Percentiles rank a stretch among this genome's conserved stretches.
phyloP scores from a whole-genome alignment of 2,797 vertebrate genomes.

The Synanceia verrucosa region DNA sequence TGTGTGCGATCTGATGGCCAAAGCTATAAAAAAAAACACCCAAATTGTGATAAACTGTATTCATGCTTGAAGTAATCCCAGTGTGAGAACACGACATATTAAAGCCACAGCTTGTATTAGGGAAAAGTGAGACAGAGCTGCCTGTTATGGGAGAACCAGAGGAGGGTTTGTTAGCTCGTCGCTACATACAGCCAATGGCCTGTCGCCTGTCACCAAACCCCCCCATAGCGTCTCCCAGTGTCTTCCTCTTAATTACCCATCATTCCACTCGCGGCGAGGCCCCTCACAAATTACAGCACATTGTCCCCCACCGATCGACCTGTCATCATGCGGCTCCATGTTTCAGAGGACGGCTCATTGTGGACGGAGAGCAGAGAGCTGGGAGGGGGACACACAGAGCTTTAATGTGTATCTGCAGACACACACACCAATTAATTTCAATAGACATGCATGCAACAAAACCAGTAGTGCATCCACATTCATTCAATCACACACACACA shows the following conservation, averaged over 20 bases:
- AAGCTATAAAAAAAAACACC: neutral
- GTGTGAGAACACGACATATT: neutral
- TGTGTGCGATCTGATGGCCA: neutral
- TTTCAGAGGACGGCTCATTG: constrained; percentile 78
- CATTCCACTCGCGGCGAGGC: constrained; percentile 79
- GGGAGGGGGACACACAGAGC: constrained; percentile 22
- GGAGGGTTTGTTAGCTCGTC: constrained; percentile 68
- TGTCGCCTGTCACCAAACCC: constrained; percentile 79
- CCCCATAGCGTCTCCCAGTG: constrained; percentile 74
- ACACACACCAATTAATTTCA: constrained; percentile 35
- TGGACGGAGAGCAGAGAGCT: constrained; percentile 58
- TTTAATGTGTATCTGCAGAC: constrained; percentile 24
- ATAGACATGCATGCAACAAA: constrained; percentile 34
- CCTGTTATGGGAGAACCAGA: constrained; percentile 54
- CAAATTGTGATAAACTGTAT: neutral
- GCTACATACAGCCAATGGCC: constrained; percentile 74
- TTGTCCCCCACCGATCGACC: constrained; percentile 84
- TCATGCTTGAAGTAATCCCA: too few species aligned
- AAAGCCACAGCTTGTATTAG: neutral
- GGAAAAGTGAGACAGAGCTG: constrained; percentile 38
- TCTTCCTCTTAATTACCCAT: constrained; percentile 87
- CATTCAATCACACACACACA: constrained; percentile 42
- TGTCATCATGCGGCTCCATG: constrained; percentile 83
- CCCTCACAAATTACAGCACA: constrained; percentile 86
- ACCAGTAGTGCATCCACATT: constrained; percentile 32